A percentile compares a stretch with the other conserved stretches of the same genome.
phyloP scores from a whole-genome alignment of 2,797 vertebrate species.

The Pipistrellus pygmaeus region DNA sequence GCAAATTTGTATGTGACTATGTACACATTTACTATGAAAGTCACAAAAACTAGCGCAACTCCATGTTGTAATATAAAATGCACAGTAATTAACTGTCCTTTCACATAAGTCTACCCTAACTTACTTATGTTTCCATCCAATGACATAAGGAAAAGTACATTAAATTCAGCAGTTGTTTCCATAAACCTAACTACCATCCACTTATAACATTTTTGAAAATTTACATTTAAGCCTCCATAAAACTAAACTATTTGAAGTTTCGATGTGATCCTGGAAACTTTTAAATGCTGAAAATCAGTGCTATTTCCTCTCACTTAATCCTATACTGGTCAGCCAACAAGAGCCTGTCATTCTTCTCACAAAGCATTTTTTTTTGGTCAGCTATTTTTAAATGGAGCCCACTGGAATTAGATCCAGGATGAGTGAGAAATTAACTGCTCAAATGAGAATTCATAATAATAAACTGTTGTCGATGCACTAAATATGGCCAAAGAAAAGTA shows the following conservation, averaged over 20 bases:
- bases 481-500: slow-evolving; percentile 30
- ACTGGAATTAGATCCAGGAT: background rate
- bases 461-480: background rate
- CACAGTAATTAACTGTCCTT: slow-evolving; percentile 14
- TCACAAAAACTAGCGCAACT: background rate
- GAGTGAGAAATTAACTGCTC: background rate
- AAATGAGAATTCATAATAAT: slow-evolving; percentile 37
- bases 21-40: background rate
- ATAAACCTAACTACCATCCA: background rate
- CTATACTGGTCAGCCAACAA: background rate
- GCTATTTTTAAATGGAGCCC: slow-evolving; percentile 59
- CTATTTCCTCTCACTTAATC: slow-evolving; percentile 8
- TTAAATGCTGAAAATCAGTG: slow-evolving; percentile 46
- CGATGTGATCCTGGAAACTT: slow-evolving; percentile 3
- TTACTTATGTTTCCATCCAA: slow-evolving; percentile 4
- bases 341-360: background rate
- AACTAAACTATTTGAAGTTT: slow-evolving; percentile 41
- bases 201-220: slow-evolving; percentile 14
- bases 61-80: background rate
- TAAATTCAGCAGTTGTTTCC: slow-evolving; percentile 6
- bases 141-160: background rate
- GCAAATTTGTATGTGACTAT: background rate
- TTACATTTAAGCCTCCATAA: slow-evolving; percentile 22
- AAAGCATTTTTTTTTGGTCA: slow-evolving; percentile 44
- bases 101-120: background rate